Evolutionary conservation across 2,113 vertebrate species (phyloP).

Genomic region (Perca fluviatilis): DNA sequence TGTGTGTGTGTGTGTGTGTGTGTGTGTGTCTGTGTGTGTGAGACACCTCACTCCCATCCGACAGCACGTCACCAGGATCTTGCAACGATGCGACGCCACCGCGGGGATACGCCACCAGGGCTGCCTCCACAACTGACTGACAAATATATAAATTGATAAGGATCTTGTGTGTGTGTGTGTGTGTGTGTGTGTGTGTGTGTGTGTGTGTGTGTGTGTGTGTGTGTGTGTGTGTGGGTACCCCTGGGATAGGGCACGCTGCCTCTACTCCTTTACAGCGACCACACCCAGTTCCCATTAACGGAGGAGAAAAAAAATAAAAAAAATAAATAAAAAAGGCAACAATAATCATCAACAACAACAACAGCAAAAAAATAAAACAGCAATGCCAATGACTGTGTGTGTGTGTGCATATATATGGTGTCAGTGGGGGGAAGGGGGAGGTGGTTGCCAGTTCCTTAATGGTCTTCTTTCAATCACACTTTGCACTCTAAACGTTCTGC

Average conservation of each 20-base stretch:
- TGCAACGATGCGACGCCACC: slow-evolving; percentile 39
- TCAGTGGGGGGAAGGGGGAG: background rate
- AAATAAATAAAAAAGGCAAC: slow-evolving; percentile 56
- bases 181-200: slow-evolving; percentile 34
- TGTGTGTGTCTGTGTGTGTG: slow-evolving; percentile 31
- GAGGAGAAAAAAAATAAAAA: slow-evolving; percentile 56
- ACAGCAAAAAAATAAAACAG: slow-evolving; percentile 75
- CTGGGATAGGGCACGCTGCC: slow-evolving; percentile 57
- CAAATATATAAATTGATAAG: slow-evolving; percentile 63
- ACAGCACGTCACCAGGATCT: slow-evolving; percentile 63
- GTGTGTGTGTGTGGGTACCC: slow-evolving; percentile 37
- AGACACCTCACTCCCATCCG: slow-evolving; percentile 62
- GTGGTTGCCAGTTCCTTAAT: slow-evolving; percentile 87
- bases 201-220: slow-evolving; percentile 42
- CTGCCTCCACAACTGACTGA: slow-evolving; percentile 60
- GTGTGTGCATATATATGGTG: slow-evolving; percentile 5
- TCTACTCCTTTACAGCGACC: slow-evolving; percentile 80
- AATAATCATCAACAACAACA: slow-evolving; percentile 60
- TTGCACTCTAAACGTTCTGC: slow-evolving; percentile 95
- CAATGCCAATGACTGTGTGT: slow-evolving; percentile 49
- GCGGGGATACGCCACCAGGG: slow-evolving; percentile 58
- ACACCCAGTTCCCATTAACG: slow-evolving; percentile 88
- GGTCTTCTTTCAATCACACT: slow-evolving; percentile 96
- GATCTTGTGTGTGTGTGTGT: slow-evolving; percentile 42
- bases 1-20: slow-evolving; percentile 43